Evolutionary conservation across 2,888 invertebrate genomes (phyloP), one percentile per base, ranked within the genome.

Genomic region (Caenorhabditis afra): DNA sequence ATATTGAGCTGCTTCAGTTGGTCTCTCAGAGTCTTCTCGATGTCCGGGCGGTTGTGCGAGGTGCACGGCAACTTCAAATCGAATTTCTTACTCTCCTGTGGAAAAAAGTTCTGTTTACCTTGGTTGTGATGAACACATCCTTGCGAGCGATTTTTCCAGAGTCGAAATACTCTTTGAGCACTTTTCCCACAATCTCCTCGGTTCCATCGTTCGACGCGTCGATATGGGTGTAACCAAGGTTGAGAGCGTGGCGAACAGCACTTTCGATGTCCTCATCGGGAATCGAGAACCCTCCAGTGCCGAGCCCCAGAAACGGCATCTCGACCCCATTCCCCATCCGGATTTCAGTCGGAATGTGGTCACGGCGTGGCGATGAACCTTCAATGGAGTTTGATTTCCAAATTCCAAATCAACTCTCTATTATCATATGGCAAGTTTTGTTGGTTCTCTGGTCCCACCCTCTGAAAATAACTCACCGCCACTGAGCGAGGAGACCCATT

Each of bases 141-240:
- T 79, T 61, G 45, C 81, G 64, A 22, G 91, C 92, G 12, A 95
- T 91, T 41, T 76, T 81, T 90, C 94, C 92, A 88, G 94, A 94
- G 0, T 94, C 94, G 45, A 95, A 90, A 18, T 94, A 91, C 70
- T 91, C 91, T 85, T 93, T 92, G 18, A 95, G 91, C 3, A 94
- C 93, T 44, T 91, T 89, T 11, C 93, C 94, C 81, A 95, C 93
- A 59, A 93, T 92, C 61, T 90, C 89, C 91, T 95, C 95, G 90
- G 95, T 95, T 37, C 92, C 92, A 90, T 95, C 95, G 0, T 93
- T 47, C 0, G 95, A 94, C 39, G 94, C 94, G 91, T 95, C 95
- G 39, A 87, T 82, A 23, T 80, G 82, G 1, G 81, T 73, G 59
- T 87, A 87, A 0, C 87, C 86, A 1, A 79, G 50, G 37, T 87